phyloP scores from a whole-genome alignment of 2,113 vertebrate genomes.

The Carassius auratus region DNA sequence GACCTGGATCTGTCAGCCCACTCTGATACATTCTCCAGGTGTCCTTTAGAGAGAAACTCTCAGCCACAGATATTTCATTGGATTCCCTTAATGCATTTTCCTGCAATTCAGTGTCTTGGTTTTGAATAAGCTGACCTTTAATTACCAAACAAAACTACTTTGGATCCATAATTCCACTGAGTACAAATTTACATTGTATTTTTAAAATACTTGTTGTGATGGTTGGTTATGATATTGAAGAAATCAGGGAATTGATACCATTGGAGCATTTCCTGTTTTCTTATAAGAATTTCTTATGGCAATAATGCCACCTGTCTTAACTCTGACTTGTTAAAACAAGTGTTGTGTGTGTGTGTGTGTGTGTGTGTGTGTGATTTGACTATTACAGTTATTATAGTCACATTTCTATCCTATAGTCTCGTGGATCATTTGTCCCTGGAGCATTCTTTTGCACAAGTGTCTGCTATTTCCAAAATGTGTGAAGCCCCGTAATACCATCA shows the following conservation, averaged over 20 bases:
- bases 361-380: neutral
- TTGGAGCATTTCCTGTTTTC: neutral
- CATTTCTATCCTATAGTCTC: neutral
- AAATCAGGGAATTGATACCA: neutral
- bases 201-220: neutral
- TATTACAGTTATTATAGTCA: neutral
- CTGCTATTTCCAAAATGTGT: slow-evolving; percentile 33
- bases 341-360: neutral
- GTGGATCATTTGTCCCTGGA: neutral
- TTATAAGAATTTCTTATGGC: neutral
- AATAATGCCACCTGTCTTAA: neutral
- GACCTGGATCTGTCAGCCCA: slow-evolving; percentile 56
- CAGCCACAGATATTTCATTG: slow-evolving; percentile 10
- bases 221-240: neutral
- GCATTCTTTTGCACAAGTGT: neutral
- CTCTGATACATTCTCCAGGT: slow-evolving; percentile 52
- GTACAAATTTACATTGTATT: neutral
- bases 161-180: neutral
- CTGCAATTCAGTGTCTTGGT: neutral
- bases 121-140: neutral
- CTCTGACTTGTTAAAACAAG: slow-evolving; percentile 12
- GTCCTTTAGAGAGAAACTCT: slow-evolving; percentile 21
- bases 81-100: neutral
- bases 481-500: neutral
- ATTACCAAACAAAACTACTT: neutral